Conservation (phyloP, 2,797 vertebrate genomes). For the Platyrinchus mystaceus region DNA sequence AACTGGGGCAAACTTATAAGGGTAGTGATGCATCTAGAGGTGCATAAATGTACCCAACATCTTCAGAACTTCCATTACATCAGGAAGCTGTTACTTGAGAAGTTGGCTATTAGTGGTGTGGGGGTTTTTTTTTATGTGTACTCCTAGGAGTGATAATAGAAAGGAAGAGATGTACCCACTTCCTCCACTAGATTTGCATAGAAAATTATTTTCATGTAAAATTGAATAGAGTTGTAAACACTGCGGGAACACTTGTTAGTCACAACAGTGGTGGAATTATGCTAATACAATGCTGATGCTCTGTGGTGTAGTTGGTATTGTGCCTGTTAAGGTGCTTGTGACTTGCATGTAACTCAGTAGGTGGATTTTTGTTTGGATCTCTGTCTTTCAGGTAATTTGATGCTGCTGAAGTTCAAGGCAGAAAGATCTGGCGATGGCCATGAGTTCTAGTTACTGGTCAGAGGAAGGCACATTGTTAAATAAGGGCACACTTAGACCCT, state of each 20-base stretch:
- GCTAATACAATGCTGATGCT: background rate
- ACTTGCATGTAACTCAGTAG: background rate
- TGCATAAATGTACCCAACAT: background rate
- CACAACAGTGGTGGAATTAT: slow-evolving; percentile 7
- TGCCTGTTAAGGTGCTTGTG: background rate
- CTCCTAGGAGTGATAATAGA: background rate
- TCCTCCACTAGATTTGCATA: background rate
- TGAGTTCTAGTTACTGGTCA: background rate
- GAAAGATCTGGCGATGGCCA: background rate
- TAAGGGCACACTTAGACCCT: background rate
- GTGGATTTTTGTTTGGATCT: background rate
- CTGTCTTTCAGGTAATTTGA: background rate
- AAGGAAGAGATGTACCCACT: background rate
- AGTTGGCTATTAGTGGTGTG: background rate
- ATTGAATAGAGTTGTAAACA: background rate
- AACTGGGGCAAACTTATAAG: background rate
- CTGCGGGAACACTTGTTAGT: slow-evolving; percentile 3
- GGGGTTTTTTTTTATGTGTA: rapidly evolving
- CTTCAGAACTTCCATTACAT: background rate
- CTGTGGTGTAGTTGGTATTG: background rate
- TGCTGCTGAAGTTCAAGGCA: background rate
- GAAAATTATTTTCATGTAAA: background rate
- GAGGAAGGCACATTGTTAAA: background rate
- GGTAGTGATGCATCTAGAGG: background rate
- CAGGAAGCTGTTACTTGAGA: background rate